These are phyloP conservation scores for Punctoribates punctum DNA, from an alignment of 2,888 invertebrate genomes.

Conservation along the genomic window DNA sequence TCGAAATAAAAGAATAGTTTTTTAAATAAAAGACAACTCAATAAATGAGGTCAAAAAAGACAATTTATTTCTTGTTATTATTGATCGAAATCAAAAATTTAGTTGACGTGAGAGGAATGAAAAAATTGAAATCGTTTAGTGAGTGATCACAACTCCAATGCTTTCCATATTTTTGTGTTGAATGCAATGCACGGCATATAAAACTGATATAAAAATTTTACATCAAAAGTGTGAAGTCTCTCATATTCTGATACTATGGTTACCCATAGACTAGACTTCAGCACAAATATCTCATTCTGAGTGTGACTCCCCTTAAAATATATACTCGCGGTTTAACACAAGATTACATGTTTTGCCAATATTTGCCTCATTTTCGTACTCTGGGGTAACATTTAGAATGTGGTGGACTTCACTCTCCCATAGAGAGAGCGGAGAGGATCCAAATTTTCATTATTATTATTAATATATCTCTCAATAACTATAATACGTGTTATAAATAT, in stretches of 20 bases:
- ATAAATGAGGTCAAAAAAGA: not conserved
- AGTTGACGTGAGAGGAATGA: not conserved
- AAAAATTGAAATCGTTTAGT: not conserved
- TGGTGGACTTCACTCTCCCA: too few species aligned
- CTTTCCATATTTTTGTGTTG: too few species aligned
- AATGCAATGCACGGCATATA: too few species aligned
- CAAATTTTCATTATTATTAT: too few species aligned
- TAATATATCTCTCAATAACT: too few species aligned
- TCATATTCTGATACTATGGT: not conserved
- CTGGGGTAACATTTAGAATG: conserved; percentile 1
- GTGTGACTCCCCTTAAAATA: not conserved
- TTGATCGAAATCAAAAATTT: not conserved
- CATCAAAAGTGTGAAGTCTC: not conserved
- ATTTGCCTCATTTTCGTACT: not conserved
- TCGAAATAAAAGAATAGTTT: not conserved
- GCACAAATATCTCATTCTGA: not conserved
- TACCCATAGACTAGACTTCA: not conserved
- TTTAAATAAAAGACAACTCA: not conserved
- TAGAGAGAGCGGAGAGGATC: not conserved
- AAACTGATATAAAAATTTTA: not conserved
- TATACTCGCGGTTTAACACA: conserved; percentile 19
- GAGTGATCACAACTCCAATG: not conserved
- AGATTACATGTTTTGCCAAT: not conserved
- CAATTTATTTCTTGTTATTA: not conserved
- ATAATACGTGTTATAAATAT: too few species aligned